Conservation (phyloP, 92 coral and sea anemone genomes). For the Plumapathes pennacea region DNA sequence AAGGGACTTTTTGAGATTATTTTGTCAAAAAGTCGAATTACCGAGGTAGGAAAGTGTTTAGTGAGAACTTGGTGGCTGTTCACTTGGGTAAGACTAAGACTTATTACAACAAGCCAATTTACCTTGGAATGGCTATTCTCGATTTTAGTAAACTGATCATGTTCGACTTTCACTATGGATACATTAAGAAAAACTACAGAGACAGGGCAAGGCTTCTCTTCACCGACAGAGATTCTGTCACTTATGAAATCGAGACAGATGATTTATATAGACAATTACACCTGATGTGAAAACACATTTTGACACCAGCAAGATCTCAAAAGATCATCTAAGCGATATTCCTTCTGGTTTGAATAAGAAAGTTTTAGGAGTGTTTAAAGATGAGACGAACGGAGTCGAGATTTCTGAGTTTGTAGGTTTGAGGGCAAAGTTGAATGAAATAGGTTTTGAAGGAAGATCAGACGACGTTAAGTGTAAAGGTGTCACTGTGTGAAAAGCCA, state of each 20-base stretch:
- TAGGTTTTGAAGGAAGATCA: too few relatives aligned
- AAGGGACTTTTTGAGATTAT: slow-evolving; percentile 5
- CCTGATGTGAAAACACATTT: slow-evolving; percentile 1
- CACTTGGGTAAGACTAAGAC: neutral
- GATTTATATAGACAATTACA: slow-evolving; percentile 6
- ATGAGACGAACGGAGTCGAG: slow-evolving; percentile 3
- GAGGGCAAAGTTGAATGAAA: slow-evolving; percentile 22
- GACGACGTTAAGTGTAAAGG: too few relatives aligned
- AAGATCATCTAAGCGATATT: neutral
- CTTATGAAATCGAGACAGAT: slow-evolving; percentile 8
- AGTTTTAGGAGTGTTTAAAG: slow-evolving; percentile 9
- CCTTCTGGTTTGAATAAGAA: slow-evolving; percentile 1
- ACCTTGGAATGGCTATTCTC: slow-evolving; percentile 16
- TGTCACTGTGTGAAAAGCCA: too few relatives aligned
- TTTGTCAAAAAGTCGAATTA: slow-evolving; percentile 27
- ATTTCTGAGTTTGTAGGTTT: slow-evolving; percentile 21
- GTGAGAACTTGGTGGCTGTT: slow-evolving; percentile 20
- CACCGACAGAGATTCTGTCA: slow-evolving; percentile 5
- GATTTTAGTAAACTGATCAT: slow-evolving; percentile 1
- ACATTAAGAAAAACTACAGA: neutral
- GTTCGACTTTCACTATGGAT: slow-evolving; percentile 9
- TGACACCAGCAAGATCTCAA: slow-evolving; percentile 7
- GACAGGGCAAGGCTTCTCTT: slow-evolving; percentile 7
- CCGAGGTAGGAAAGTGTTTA: slow-evolving; percentile 12
- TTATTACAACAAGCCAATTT: neutral